Base-by-base conservation (phyloP, 2,797 vertebrate species). In the Sebastes umbrosus region DNA sequence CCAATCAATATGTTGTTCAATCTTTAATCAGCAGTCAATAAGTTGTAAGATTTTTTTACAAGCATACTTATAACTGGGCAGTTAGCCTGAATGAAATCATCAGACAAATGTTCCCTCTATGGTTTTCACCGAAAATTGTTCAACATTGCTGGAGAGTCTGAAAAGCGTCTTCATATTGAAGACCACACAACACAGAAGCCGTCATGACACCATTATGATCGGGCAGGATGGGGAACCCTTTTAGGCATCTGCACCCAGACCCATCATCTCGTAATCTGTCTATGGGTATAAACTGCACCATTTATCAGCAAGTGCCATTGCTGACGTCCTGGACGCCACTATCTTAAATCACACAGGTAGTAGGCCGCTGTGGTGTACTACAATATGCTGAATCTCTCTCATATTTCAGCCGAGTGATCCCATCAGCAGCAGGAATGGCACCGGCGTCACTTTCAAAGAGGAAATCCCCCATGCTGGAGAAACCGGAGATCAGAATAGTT, bases 291-390 rank as follows among this genome's bases (percentile, higher is more conserved):
- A 70, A 79, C 32, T 73, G 72, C 78, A 46, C 62, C 57, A 70
- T 85, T 77, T 70, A 77, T 86, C 75, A 82, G 50, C 11, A 3
- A 27, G 62, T 32, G 64, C 20, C 39, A 68, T 60, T 74, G 32
- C 64, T 71, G 76, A 72, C 16, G 8, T 74, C 55, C 70, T 36
- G 60, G 72, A 43, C 11, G 24, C 52, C 46, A 52, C 27, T 54
- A 60, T 71, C 57, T 84, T 74, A 78, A 84, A 88, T 88, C 75
- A 84, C 72, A 83, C 75, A 74, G 82, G 85, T 80, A 60, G 69
- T 70, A 68, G 69, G 46, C n/a, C 4, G 2, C 74, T 59, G 70
- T 74, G 72, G 67, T 84, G 65, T 66, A 70, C 59, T 67, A 84
- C 80, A 83, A 64, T 75, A 66, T 70, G 78, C 74, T 77, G 70